Base-by-base conservation (phyloP, 2,888 invertebrate genomes). In the Drosophila hamatofila region DNA sequence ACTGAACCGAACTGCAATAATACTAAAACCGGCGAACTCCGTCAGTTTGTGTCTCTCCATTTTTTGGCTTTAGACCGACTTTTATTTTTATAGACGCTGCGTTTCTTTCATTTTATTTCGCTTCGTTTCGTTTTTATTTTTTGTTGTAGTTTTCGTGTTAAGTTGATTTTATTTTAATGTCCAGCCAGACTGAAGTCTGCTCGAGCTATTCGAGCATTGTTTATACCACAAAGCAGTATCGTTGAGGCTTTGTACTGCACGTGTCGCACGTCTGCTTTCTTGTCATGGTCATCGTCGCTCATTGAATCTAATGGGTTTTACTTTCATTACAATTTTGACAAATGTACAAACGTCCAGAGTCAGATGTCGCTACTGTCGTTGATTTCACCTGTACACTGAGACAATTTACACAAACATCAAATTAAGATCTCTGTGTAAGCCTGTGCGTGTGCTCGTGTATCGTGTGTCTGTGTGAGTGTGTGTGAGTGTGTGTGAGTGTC, bases 301-400 rank as follows among this genome's bases (percentile, higher is more conserved):
- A 81, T 85, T 88, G 88, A 71, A 88, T 85, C 83, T 85, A 88
- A 83, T 84, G 81, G 88, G 81, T 84, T 88, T 84, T 89, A 89
- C 89, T 89, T 85, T 85, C 89, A 84, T 89, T 85, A 81, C 72
- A 75, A 57, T 66, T 68, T 78, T 68, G 58, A 68, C 72, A 72
- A 78, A 78, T 75, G 71, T 71, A 25, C 65, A 37, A 66, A 25
- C 72, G 39, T 41, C 48, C 52, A 37, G 46, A 16, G 78, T 30
- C 60, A 58, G 44, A 64, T 78, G 67, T 66, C 39, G 39, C 52
- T 30, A 27, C 44, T 33, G 37, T 67, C 44, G 67, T 59, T 62
- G 70, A 71, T 71, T 71, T 71, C 70, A 71, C 70, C 56, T 18
- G 27, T 27, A 23, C 21, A 51, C 33, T 42, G 49, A 7, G 42